Base-by-base conservation (phyloP, 2,797 vertebrate genomes). In the Ambastaia sidthimunki region DNA sequence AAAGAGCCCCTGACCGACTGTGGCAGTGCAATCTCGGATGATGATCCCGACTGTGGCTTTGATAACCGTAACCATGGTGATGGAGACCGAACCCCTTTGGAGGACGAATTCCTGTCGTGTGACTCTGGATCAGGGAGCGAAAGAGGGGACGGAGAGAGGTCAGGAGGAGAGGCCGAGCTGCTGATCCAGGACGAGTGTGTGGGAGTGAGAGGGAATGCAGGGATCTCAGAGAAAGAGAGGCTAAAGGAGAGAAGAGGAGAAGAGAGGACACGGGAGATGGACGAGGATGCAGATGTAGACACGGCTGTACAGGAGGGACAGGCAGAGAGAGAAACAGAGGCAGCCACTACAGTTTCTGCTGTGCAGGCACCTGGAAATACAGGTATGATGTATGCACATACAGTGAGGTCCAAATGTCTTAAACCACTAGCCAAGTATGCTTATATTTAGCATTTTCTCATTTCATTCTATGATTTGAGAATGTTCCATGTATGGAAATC, bases 221-320 rank as follows among this genome's bases (percentile, higher is more conserved):
- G 67, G 72, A 97, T 99, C 87, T 99, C 98, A 0, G 97, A 98
- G 90, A 99, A 99, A 74, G 98, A 99, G 92, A 94, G 95, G 84
- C 90, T 95, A 91, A 99, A 99, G 89, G 97, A 97, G 79, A 94
- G 96, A 85, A 94, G 93, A 88, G 91, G 95, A 19, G 82, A 86
- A n/a, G 85, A 86, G 62, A 80, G 28, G 19, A 84, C 96, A 0
- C 96, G 96, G 80, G 97, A 97, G 85, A 95, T 97, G 87, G 98
- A 99, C 0, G 98, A 99, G 86, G 98, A 99, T 0, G 98, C 98
- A 0, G 98, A 99, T 4, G 96, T 99, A 71, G 97, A 99, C 76
- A 99, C 97, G 0, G 90, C 97, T 0, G 94, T 90, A 0, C 92
- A 90, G 71, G 91, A 91, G 3, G 86, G 83, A 41, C 68, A 13